phyloP scores from a whole-genome alignment of 2,113 vertebrate species.

The Dromas ardeola region DNA sequence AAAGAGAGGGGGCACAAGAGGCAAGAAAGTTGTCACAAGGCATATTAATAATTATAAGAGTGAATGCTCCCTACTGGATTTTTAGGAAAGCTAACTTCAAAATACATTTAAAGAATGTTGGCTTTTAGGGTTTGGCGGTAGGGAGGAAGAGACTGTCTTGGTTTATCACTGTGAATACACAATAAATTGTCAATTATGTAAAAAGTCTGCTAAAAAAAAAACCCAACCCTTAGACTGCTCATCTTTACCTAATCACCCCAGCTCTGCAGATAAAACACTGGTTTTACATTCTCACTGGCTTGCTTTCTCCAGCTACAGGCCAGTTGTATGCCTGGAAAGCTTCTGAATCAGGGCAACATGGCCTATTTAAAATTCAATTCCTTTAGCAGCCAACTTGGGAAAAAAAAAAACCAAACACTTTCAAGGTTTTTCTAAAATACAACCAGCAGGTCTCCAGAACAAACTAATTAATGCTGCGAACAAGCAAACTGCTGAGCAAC shows the following conservation, averaged over 20 bases:
- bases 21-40: not conserved
- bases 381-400: not conserved
- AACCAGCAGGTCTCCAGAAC: not conserved
- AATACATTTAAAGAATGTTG: not conserved
- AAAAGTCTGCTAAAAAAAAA: not conserved
- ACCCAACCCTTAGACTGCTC: not conserved
- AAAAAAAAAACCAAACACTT: not conserved
- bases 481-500: not conserved
- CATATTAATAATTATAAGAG: not conserved
- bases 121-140: not conserved
- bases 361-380: not conserved
- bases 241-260: not conserved
- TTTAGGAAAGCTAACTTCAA: not conserved
- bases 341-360: not conserved
- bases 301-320: not conserved
- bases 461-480: not conserved
- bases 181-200: not conserved
- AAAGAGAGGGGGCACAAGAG: not conserved
- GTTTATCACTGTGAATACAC: not conserved
- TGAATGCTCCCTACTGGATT: not conserved
- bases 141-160: not conserved
- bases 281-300: not conserved
- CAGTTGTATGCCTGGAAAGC: not conserved
- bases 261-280: not conserved
- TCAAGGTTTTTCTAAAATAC: not conserved